Percentiles rank a stretch among this genome's conserved stretches.
Conservation (phyloP, 2,888 invertebrate species). For the Julus scanicus region DNA sequence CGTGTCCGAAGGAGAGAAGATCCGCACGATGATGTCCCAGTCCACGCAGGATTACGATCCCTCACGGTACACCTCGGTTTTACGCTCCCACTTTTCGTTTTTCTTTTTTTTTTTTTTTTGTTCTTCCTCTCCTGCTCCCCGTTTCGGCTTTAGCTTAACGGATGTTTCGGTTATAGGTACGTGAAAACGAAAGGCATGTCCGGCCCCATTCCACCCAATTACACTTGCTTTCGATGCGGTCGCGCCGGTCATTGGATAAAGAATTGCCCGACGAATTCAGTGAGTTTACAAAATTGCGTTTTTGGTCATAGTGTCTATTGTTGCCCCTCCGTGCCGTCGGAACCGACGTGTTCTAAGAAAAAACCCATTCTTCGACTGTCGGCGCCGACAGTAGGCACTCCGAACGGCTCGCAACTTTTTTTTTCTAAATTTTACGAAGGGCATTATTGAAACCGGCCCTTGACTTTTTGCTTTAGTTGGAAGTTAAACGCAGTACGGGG, state of each 20-base stretch:
- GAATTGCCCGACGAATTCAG: conserved; percentile 84
- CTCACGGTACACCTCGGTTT: conserved; percentile 81
- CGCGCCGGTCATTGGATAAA: conserved; percentile 98
- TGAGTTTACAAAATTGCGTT: conserved; percentile 59
- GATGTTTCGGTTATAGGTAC: conserved; percentile 75
- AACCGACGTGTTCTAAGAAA: neutral
- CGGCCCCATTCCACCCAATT: conserved; percentile 89
- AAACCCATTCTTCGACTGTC: neutral
- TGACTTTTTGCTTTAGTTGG: conserved; percentile 69
- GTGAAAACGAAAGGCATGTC: conserved; percentile 87
- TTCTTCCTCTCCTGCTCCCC: neutral
- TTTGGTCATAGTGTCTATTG: neutral
- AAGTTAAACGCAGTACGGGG: conserved; percentile 94
- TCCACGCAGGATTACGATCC: conserved; percentile 97
- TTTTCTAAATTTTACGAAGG: conserved; percentile 53
- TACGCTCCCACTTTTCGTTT: no score
- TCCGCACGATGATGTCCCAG: conserved; percentile 96
- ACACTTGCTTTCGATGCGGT: conserved; percentile 94
- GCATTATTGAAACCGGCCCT: conserved; percentile 39
- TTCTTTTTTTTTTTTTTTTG: no score
- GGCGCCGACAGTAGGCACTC: neutral
- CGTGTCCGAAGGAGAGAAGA: conserved; percentile 97
- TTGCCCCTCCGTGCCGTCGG: neutral
- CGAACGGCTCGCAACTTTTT: conserved; percentile 51
- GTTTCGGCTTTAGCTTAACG: conserved; percentile 47